These are phyloP conservation scores for Tiliacea aurago DNA, from an alignment of 2,888 invertebrate genomes.

Conservation along the genomic window DNA sequence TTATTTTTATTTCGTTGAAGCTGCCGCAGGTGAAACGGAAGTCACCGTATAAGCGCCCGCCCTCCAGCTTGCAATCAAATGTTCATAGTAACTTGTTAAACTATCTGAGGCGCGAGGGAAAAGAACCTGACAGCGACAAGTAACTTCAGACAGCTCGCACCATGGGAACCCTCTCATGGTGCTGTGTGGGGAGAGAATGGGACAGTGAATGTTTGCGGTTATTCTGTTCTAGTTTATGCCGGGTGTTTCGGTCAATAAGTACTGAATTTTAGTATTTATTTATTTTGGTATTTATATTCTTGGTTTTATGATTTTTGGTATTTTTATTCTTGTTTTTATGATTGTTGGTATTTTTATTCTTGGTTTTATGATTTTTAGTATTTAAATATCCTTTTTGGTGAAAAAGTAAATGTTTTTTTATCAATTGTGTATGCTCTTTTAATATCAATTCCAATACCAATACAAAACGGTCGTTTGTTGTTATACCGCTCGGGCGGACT, in stretches of 20 bases:
- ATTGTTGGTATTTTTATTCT: not conserved
- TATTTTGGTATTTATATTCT: too few relatives aligned
- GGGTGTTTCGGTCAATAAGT: not conserved
- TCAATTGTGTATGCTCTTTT: not conserved
- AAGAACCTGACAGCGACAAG: not conserved
- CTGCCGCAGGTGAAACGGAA: not conserved
- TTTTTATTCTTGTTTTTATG: not conserved
- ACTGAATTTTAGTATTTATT: not conserved
- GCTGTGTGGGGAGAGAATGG: not conserved
- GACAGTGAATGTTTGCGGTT: not conserved
- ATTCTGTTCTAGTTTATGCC: not conserved
- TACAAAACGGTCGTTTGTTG: not conserved
- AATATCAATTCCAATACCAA: not conserved
- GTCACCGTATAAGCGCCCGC: not conserved
- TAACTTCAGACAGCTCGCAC: not conserved
- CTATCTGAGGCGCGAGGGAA: not conserved
- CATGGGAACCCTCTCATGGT: not conserved
- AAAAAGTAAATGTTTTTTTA: constrained; percentile 2
- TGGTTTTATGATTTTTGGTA: not conserved
- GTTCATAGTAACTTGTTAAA: not conserved
- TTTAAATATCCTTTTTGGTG: not conserved
- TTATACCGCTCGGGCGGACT: too few relatives aligned
- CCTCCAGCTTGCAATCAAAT: not conserved
- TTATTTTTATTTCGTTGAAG: constrained; percentile 2
- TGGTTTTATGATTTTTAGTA: not conserved